These are phyloP conservation scores for Sporophila hypoxantha DNA, from an alignment of 2,113 vertebrate species.

Conservation along the genomic window DNA sequence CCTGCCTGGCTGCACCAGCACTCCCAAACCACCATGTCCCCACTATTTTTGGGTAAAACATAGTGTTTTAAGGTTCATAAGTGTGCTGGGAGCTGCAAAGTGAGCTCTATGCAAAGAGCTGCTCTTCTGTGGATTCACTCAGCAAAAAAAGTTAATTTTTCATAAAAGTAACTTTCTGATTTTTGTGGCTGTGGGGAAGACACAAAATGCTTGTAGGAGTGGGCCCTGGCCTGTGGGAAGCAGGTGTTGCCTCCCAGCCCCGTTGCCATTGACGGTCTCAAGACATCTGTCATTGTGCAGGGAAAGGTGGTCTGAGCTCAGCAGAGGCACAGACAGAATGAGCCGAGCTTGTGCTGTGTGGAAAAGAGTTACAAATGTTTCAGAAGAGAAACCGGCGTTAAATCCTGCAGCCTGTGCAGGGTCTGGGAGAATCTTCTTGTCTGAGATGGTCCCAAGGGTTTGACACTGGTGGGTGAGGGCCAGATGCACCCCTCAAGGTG, in stretches of 20 bases:
- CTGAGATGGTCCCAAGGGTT: neutral
- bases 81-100: accelerated
- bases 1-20: neutral
- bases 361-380: neutral
- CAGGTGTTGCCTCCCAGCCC: conserved; percentile 29
- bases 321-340: neutral
- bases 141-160: neutral
- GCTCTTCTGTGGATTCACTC: neutral
- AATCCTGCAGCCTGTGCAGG: neutral
- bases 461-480: neutral
- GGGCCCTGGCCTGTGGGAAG: neutral
- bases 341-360: neutral
- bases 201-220: neutral
- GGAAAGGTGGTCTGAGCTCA: conserved; percentile 9
- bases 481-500: neutral
- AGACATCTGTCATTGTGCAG: conserved; percentile 21
- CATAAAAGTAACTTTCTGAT: neutral
- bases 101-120: neutral
- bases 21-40: neutral
- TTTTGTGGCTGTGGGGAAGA: neutral
- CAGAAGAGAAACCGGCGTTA: neutral
- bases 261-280: neutral
- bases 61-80: neutral
- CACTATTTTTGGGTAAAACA: neutral
- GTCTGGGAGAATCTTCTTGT: neutral